A percentile compares a stretch with the other conserved stretches of the same genome.
Conservation (phyloP, 2,113 vertebrate genomes). For the Cryptomyrus ogoouensis region DNA sequence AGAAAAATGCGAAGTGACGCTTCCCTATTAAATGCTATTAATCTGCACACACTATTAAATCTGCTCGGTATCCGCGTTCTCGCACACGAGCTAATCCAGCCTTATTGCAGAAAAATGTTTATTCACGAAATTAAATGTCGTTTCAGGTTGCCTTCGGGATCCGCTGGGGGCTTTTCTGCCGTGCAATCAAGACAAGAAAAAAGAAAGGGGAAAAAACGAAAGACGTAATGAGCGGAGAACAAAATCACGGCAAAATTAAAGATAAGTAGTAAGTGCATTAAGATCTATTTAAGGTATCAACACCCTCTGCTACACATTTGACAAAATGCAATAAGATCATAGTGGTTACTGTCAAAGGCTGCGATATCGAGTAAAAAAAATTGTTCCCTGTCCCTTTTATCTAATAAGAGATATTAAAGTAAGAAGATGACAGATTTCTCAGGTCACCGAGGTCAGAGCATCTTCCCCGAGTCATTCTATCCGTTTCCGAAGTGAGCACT, state of each 20-base stretch:
- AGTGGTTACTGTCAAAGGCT: background rate
- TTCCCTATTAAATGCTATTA: background rate
- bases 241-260: background rate
- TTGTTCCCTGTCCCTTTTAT: background rate
- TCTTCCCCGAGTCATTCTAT: constrained; percentile 31
- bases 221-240: background rate
- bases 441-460: background rate
- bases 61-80: background rate
- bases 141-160: background rate
- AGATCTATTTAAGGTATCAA: background rate
- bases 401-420: background rate
- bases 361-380: background rate
- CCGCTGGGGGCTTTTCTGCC: background rate
- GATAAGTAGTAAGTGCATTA: background rate
- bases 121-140: background rate
- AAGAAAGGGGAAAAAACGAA: background rate
- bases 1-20: background rate
- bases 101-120: background rate
- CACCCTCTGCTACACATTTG: background rate
- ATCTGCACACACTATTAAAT: background rate
- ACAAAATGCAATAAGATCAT: background rate
- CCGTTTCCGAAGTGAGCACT: constrained; percentile 43
- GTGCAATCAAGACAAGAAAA: background rate
- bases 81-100: background rate
- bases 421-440: background rate